Evolutionary conservation across 1,140 invertebrate species (phyloP).

Genomic region (Hirudo medicinalis): DNA sequence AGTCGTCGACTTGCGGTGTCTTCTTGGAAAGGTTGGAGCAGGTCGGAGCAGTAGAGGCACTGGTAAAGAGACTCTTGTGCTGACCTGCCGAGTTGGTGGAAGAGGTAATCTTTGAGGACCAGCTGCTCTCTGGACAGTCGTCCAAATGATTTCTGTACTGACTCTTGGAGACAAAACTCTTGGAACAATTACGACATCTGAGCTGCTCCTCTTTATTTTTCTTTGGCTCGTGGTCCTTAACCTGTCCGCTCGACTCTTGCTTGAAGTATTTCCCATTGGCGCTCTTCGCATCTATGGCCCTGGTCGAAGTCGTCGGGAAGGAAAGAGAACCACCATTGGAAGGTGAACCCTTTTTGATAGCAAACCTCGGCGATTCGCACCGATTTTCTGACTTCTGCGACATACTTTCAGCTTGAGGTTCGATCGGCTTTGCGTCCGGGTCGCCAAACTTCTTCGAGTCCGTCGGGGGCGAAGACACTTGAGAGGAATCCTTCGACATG

Average conservation of each 20-base stretch:
- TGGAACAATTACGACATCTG: slow-evolving; percentile 9
- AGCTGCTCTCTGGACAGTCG: background rate
- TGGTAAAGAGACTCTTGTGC: background rate
- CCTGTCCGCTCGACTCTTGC: too few relatives aligned
- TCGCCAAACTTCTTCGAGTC: slow-evolving; percentile 13
- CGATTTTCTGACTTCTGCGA: background rate
- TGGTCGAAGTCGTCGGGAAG: too few relatives aligned
- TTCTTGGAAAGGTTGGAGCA: background rate
- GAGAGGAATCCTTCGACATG: slow-evolving; percentile 15
- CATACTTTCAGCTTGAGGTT: background rate
- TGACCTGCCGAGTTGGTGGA: background rate
- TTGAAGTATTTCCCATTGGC: too few relatives aligned
- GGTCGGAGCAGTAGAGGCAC: background rate
- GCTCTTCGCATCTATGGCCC: too few relatives aligned
- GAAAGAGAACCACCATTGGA: too few relatives aligned
- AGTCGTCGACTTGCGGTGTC: background rate
- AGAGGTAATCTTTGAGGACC: background rate
- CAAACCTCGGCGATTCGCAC: too few relatives aligned
- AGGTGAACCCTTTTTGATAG: too few relatives aligned
- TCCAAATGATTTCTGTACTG: background rate
- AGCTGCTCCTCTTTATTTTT: background rate
- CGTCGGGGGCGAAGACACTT: background rate
- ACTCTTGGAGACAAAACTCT: background rate
- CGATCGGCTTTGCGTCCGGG: background rate
- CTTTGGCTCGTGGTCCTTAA: background rate